These are phyloP conservation scores for Danionella dracula DNA, from an alignment of 2,797 vertebrate genomes.

Conservation along the genomic window DNA sequence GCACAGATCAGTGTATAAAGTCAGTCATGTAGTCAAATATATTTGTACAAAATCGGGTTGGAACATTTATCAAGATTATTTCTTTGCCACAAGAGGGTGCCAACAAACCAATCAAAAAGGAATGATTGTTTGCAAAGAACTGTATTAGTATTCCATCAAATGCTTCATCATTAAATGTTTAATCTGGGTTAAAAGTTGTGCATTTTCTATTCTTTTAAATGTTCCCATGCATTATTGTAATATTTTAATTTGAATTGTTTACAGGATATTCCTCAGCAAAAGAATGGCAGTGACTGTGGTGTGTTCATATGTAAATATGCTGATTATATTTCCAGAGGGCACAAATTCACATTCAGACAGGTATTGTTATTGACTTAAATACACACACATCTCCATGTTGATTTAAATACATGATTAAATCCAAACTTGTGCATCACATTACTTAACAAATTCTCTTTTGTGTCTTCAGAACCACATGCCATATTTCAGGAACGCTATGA, in stretches of 20 bases:
- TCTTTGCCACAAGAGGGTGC: background rate
- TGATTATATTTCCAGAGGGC: conserved; percentile 79
- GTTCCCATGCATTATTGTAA: background rate
- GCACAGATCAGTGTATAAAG: no score
- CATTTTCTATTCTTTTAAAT: background rate
- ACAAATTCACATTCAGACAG: conserved; percentile 81
- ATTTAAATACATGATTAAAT: no score
- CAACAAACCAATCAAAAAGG: background rate
- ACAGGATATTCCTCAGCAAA: conserved; percentile 91
- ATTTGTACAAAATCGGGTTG: no score
- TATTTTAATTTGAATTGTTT: conserved; percentile 2
- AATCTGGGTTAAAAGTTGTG: background rate
- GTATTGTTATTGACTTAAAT: conserved; percentile 56
- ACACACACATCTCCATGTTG: background rate
- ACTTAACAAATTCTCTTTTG: background rate
- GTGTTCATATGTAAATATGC: conserved; percentile 94
- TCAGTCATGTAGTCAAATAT: no score
- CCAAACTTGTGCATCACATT: no score
- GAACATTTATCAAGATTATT: no score
- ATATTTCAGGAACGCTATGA: conserved; percentile 87
- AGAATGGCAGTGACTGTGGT: conserved; percentile 88
- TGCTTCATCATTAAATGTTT: background rate
- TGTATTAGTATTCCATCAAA: background rate
- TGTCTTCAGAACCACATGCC: conserved; percentile 82
- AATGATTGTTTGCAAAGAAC: background rate